A percentile compares a stretch with the other conserved stretches of the same genome.
These are phyloP conservation scores for Ctenodactylus gundi DNA, from an alignment of 2,113 vertebrate species.

Conservation along the genomic window DNA sequence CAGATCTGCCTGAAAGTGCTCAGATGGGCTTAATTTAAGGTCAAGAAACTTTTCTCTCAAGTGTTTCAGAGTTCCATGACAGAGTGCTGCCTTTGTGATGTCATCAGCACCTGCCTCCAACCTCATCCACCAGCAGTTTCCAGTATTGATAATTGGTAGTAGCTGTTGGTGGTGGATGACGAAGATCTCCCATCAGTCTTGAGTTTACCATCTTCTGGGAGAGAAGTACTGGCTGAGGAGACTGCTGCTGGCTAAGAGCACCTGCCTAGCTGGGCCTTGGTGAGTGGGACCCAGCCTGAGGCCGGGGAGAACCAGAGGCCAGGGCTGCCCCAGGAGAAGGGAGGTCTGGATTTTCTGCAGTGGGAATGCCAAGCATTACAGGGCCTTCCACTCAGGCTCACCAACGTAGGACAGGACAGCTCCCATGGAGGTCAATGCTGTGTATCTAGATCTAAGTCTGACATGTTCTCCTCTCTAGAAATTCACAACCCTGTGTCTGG, in stretches of 20 bases:
- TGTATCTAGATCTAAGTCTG: neutral
- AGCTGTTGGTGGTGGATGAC: neutral
- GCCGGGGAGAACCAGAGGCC: neutral
- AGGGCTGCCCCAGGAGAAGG: neutral
- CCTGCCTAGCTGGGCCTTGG: neutral
- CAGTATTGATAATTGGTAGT: constrained; percentile 7
- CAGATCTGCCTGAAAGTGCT: neutral
- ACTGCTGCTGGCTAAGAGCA: neutral
- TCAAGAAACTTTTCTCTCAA: neutral
- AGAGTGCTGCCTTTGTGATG: constrained; percentile 58
- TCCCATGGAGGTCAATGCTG: neutral
- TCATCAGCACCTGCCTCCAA: constrained; percentile 35
- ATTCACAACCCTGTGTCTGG: neutral
- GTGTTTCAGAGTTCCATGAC: neutral
- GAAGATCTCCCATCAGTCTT: neutral
- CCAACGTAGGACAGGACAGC: neutral
- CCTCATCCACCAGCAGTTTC: constrained; percentile 4
- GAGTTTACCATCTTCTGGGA: neutral
- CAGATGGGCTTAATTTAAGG: neutral
- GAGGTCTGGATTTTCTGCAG: neutral
- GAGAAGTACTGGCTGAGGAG: neutral
- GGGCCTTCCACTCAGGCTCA: neutral
- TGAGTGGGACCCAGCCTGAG: constrained; percentile 23
- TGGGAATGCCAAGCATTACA: neutral
- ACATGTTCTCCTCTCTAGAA: neutral